These are phyloP conservation scores for Drosophila tanythrix DNA, from an alignment of 2,888 invertebrate species.

Conservation along the genomic window DNA sequence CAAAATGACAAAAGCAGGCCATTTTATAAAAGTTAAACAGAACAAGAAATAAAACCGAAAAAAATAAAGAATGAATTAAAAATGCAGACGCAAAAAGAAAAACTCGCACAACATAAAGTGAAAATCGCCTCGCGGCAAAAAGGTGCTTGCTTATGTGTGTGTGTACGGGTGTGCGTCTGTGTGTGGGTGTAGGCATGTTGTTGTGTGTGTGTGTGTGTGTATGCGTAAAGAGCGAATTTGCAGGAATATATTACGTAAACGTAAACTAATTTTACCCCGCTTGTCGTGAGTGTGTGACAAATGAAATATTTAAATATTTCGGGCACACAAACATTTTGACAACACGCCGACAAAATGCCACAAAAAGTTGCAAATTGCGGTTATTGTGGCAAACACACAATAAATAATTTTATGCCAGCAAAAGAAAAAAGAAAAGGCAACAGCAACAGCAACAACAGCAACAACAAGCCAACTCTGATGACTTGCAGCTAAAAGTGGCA, in stretches of 20 bases:
- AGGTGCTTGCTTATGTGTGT: slow-evolving; percentile 5
- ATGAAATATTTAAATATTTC: slow-evolving; percentile 77
- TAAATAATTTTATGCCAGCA: slow-evolving; percentile 58
- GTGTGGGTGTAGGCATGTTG: neutral
- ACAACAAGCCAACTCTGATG: slow-evolving; percentile 44
- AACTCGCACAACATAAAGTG: slow-evolving; percentile 10
- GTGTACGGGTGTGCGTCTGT: neutral
- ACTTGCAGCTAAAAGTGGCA: slow-evolving; percentile 64
- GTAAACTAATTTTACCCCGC: slow-evolving; percentile 45
- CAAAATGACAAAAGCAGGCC: slow-evolving; percentile 28
- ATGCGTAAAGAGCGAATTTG: slow-evolving; percentile 15
- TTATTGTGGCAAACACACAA: slow-evolving; percentile 73
- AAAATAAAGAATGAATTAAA: slow-evolving; percentile 49
- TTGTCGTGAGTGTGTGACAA: slow-evolving; percentile 59
- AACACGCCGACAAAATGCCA: slow-evolving; percentile 76
- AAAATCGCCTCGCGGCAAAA: slow-evolving; percentile 12
- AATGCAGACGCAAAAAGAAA: slow-evolving; percentile 50
- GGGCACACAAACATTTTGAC: slow-evolving; percentile 75
- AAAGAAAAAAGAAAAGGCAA: slow-evolving; percentile 8
- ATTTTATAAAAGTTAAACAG: slow-evolving; percentile 47
- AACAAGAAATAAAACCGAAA: slow-evolving; percentile 38
- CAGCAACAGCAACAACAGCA: neutral
- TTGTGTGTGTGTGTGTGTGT: neutral
- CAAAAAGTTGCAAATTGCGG: slow-evolving; percentile 80
- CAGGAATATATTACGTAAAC: slow-evolving; percentile 13